phyloP scores from a whole-genome alignment of 2,888 invertebrate genomes.

The Salpingus planirostris region DNA sequence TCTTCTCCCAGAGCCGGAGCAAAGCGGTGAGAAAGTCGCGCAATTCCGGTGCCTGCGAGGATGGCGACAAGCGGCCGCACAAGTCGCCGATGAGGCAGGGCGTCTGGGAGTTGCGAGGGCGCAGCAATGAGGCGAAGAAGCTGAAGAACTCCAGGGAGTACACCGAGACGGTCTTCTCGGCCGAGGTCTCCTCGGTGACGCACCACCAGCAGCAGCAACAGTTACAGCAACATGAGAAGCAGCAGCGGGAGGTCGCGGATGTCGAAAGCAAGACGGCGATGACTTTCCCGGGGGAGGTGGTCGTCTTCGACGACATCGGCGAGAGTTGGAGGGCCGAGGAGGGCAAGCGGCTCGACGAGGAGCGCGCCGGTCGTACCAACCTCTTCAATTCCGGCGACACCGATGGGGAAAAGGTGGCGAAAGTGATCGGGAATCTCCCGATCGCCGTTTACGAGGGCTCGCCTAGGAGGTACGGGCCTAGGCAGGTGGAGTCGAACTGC shows the following conservation, averaged over 20 bases:
- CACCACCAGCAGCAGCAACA: conserved; percentile 38
- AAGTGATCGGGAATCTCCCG: conserved; percentile 73
- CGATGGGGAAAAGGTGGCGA: conserved; percentile 44
- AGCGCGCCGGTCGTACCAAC: conserved; percentile 23
- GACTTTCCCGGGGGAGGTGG: conserved; percentile 64
- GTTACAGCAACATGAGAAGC: conserved; percentile 7
- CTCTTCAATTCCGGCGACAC: conserved; percentile 26
- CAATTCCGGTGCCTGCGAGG: conserved; percentile 37
- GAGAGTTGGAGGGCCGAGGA: conserved; percentile 64
- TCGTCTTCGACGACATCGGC: conserved; percentile 76
- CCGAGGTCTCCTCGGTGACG: conserved; percentile 52
- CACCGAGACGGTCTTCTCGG: conserved; percentile 53
- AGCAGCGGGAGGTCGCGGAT: conserved; percentile 23
- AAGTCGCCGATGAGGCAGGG: conserved; percentile 47
- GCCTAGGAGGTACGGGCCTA: conserved; percentile 74
- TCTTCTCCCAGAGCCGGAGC: conserved; percentile 73
- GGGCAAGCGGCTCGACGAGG: conserved; percentile 18
- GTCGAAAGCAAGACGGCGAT: conserved; percentile 47
- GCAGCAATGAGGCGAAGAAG: conserved; percentile 39
- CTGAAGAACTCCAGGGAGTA: conserved; percentile 45
- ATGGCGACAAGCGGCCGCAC: conserved; percentile 41
- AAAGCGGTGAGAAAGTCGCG: conserved; percentile 67
- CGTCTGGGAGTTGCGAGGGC: conserved; percentile 51
- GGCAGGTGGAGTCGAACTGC: conserved; percentile 39
- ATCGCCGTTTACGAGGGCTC: conserved; percentile 91